These are phyloP conservation scores for Andricus grossulariae DNA, from an alignment of 1,140 invertebrate genomes.

Conservation along the genomic window DNA sequence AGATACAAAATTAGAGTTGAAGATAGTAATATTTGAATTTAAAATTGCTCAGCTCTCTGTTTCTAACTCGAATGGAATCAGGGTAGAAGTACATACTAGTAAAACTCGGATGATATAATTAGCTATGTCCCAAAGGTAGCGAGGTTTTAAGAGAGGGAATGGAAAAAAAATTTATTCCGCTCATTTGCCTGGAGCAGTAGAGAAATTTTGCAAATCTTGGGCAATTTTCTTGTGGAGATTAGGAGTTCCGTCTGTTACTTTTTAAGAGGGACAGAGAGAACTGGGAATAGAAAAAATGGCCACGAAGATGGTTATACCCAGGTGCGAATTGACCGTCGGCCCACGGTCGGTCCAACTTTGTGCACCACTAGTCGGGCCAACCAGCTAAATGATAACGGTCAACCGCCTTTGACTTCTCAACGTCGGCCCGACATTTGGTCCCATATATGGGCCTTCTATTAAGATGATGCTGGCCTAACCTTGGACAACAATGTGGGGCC, in stretches of 20 bases:
- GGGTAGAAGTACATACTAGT: not conserved
- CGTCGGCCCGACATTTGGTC: too few species aligned
- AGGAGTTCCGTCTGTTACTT: not conserved
- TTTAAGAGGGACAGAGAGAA: not conserved
- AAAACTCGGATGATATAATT: slow-evolving; percentile 8
- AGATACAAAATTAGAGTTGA: not conserved
- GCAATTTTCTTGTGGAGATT: not conserved
- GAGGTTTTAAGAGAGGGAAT: not conserved
- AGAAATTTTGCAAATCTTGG: slow-evolving; percentile 5
- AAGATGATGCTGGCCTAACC: too few species aligned
- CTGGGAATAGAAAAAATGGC: not conserved
- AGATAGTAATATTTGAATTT: not conserved
- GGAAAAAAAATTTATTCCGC: not conserved
- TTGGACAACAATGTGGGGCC: too few species aligned
- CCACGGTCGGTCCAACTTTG: too few species aligned
- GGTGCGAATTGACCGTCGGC: too few species aligned
- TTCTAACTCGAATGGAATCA: not conserved
- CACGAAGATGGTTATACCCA: too few species aligned
- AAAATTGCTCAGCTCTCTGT: not conserved
- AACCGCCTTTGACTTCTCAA: too few species aligned
- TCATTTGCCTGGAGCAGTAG: not conserved
- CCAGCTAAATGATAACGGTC: too few species aligned
- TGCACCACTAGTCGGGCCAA: too few species aligned
- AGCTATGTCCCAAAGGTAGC: not conserved
- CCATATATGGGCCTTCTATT: too few species aligned